Evolutionary conservation across 2,888 invertebrate genomes (phyloP).

Genomic region (Phyto melanocephala): DNA sequence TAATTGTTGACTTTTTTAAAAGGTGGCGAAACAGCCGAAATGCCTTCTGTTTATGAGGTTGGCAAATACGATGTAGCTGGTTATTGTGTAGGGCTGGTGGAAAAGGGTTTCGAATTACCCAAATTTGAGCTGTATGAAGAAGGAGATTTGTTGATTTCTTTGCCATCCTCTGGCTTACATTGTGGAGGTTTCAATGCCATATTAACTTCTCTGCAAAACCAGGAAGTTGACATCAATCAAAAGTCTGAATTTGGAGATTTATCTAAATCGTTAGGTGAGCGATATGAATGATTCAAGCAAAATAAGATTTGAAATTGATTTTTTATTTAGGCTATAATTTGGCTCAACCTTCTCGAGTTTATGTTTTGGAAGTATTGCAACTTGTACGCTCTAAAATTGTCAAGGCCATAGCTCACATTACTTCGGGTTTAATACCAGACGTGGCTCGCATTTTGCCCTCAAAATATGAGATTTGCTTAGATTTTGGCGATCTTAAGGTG

Average conservation of each 20-base stretch:
- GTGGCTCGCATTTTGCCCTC: constrained; percentile 90
- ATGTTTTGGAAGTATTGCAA: constrained; percentile 87
- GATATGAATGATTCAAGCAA: neutral
- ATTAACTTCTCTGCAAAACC: constrained; percentile 86
- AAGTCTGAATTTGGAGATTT: constrained; percentile 81
- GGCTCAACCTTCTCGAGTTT: constrained; percentile 91
- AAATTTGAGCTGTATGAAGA: constrained; percentile 82
- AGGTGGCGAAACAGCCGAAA: constrained; percentile 97
- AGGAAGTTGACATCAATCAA: constrained; percentile 82
- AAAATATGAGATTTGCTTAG: constrained; percentile 83
- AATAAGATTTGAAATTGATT: neutral
- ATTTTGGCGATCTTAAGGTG: constrained; percentile 86
- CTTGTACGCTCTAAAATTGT: constrained; percentile 85
- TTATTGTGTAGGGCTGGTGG: constrained; percentile 96
- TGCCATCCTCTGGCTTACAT: constrained; percentile 95
- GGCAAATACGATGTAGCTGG: constrained; percentile 97
- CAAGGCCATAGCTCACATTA: constrained; percentile 95
- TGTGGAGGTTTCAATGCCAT: constrained; percentile 97
- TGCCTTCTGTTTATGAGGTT: constrained; percentile 94
- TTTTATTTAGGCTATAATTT: constrained; percentile 85
- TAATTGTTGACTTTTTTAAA: neutral
- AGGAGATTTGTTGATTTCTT: constrained; percentile 90
- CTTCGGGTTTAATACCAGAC: constrained; percentile 94
- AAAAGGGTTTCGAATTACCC: constrained; percentile 86
- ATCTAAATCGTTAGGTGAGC: constrained; percentile 82